Evolutionary conservation across 2,797 vertebrate species (phyloP).

Genomic region (Loris lydekkerianus): DNA sequence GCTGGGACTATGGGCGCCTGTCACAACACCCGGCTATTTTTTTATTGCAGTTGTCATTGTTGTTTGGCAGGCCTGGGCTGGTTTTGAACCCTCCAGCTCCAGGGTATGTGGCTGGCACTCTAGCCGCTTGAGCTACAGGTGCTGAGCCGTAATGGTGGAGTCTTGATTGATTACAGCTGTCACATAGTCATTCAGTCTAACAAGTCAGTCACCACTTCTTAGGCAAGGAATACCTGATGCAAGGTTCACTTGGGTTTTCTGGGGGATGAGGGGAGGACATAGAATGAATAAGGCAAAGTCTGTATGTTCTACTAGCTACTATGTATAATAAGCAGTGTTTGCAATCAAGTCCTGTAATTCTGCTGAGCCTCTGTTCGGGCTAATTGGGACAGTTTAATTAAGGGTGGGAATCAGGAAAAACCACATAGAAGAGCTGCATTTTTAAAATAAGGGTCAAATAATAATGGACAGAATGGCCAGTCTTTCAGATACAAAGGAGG

Average conservation of each 20-base stretch:
- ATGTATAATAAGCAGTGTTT: not conserved
- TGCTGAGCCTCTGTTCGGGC: not conserved
- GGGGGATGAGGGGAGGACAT: accelerated
- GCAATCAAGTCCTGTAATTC: not conserved
- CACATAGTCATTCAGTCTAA: not conserved
- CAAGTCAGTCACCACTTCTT: not conserved
- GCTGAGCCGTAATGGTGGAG: not conserved
- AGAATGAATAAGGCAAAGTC: not conserved
- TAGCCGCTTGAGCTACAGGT: too few relatives aligned
- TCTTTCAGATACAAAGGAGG: not conserved
- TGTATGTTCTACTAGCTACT: too few relatives aligned
- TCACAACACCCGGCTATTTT: too few relatives aligned
- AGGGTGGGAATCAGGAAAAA: too few relatives aligned
- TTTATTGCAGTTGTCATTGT: too few relatives aligned
- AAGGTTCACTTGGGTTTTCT: not conserved
- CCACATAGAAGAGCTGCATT: not conserved
- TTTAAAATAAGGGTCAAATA: not conserved
- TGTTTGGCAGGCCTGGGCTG: too few relatives aligned
- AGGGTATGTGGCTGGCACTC: too few relatives aligned
- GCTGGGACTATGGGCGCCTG: too few relatives aligned
- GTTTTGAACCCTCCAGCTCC: too few relatives aligned
- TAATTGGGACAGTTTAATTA: not conserved
- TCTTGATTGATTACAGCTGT: slow-evolving; percentile 59
- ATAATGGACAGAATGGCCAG: not conserved
- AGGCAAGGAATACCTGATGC: not conserved